phyloP scores from a whole-genome alignment of 2,113 vertebrate genomes.

The Mesocricetus auratus region DNA sequence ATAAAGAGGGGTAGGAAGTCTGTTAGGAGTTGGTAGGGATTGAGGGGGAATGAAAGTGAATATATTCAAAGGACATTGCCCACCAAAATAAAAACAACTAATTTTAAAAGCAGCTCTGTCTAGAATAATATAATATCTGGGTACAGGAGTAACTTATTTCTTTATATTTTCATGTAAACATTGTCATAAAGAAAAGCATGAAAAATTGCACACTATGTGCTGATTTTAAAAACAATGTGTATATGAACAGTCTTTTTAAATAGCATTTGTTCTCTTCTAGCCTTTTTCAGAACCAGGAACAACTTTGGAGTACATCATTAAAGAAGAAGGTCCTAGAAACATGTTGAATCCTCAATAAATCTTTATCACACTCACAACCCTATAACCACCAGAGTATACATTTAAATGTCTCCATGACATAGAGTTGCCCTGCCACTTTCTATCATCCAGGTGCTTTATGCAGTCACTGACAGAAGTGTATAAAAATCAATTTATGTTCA shows the following conservation, averaged over 20 bases:
- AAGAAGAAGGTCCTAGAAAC: conserved; percentile 65
- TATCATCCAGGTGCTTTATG: conserved; percentile 64
- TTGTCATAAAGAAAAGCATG: background rate
- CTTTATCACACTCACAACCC: conserved; percentile 53
- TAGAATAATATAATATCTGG: conserved; percentile 11
- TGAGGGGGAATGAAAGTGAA: background rate
- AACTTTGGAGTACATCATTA: conserved; percentile 71
- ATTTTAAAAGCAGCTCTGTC: background rate
- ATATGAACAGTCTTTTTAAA: conserved; percentile 23
- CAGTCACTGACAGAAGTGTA: conserved; percentile 74
- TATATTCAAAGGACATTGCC: background rate
- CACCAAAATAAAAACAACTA: background rate
- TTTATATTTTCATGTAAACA: conserved; percentile 37
- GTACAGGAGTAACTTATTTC: background rate
- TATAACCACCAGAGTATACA: conserved; percentile 49
- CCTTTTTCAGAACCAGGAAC: conserved; percentile 38
- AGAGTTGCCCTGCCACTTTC: conserved; percentile 58
- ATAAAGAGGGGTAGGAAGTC: background rate
- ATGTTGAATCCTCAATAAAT: conserved; percentile 76
- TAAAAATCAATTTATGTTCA: conserved; percentile 84
- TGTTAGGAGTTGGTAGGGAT: background rate
- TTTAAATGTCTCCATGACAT: conserved; percentile 69
- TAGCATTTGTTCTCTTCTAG: conserved; percentile 20
- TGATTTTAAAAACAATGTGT: conserved; percentile 32
- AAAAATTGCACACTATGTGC: background rate